phyloP scores from a whole-genome alignment of 2,113 vertebrate species.

The Ptilonorhynchus violaceus region DNA sequence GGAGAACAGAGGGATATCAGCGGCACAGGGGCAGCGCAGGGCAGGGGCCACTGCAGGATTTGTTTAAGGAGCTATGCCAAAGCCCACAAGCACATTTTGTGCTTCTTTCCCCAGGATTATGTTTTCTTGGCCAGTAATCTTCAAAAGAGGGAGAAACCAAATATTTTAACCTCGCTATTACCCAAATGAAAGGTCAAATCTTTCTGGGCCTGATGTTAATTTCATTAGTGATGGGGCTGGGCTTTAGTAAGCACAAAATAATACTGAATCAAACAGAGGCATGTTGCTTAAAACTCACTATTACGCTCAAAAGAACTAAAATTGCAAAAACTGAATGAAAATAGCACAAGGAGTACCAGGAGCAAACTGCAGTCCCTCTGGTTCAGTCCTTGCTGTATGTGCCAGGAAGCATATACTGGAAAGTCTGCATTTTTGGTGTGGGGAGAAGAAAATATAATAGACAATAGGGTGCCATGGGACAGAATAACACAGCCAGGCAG shows the following conservation, averaged over 20 bases:
- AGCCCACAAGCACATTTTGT: not conserved
- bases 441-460: conserved; percentile 37
- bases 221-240: not conserved
- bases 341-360: not conserved
- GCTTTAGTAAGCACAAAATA: not conserved
- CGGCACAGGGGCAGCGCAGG: fast-evolving
- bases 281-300: not conserved
- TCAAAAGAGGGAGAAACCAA: not conserved
- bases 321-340: not conserved
- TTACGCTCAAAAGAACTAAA: not conserved
- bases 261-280: not conserved
- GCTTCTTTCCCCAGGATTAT: not conserved
- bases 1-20: not conserved
- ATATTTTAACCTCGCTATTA: not conserved
- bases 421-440: not conserved
- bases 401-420: not conserved
- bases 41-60: not conserved
- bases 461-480: conserved; percentile 52
- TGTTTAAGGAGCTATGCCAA: not conserved
- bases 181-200: not conserved
- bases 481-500: conserved; percentile 40
- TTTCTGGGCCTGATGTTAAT: not conserved
- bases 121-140: not conserved
- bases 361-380: not conserved
- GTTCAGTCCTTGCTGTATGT: not conserved